These are phyloP conservation scores for Odobenus rosmarus DNA, from an alignment of 2,113 vertebrate genomes.

Conservation along the genomic window DNA sequence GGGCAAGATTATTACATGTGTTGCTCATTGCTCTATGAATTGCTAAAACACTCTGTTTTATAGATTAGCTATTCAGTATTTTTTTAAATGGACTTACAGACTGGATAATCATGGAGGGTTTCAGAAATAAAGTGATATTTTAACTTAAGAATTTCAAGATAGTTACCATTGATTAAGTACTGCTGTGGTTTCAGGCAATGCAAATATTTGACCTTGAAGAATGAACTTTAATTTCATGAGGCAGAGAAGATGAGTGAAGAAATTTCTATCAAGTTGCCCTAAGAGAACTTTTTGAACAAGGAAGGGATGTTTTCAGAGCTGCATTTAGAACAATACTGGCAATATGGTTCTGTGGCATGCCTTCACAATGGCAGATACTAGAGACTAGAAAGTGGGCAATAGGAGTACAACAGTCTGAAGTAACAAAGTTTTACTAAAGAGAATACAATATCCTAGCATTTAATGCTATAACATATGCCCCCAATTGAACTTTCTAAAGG, in stretches of 20 bases:
- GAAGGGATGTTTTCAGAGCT: not conserved
- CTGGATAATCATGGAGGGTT: not conserved
- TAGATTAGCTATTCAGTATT: not conserved
- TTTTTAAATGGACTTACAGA: not conserved
- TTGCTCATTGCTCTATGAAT: not conserved
- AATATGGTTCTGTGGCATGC: not conserved
- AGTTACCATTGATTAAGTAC: not conserved
- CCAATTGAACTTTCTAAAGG: not conserved
- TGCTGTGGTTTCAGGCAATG: not conserved
- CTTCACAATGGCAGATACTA: not conserved
- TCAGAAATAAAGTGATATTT: not conserved
- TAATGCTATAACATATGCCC: not conserved
- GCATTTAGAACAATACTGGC: not conserved
- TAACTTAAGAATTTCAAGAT: not conserved
- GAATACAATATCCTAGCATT: not conserved
- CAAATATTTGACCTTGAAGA: not conserved
- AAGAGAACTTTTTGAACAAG: not conserved
- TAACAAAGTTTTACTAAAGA: not conserved
- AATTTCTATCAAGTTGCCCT: not conserved
- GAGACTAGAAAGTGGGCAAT: not conserved
- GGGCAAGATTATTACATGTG: not conserved
- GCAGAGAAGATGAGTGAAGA: not conserved
- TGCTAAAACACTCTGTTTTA: not conserved
- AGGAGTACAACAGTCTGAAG: not conserved
- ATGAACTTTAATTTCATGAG: not conserved